Evolutionary conservation across 2,888 invertebrate genomes (phyloP), one percentile per base, ranked within the genome.

Genomic region (Eupithecia dodoneata): DNA sequence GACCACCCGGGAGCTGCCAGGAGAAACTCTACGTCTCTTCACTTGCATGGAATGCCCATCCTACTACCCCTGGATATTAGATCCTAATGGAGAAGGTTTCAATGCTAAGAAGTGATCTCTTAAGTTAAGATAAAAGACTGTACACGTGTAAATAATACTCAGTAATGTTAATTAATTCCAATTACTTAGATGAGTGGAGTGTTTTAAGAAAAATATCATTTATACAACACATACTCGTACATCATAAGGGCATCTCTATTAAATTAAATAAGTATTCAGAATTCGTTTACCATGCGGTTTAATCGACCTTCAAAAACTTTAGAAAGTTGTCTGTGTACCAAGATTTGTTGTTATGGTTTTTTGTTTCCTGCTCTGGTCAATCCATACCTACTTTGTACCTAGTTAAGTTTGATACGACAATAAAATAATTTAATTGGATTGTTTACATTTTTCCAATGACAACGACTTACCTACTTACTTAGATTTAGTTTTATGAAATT

Each of bases 11-110:
- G 99, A 99, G 93, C 94, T 99, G 83, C 98, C 98, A 52, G 98
- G 98, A 80, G 98, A 99, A 93, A 98, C 98, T 71, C 96, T 98
- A 71, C 97, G 98, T 90, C 96, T 99, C 78, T 98, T 98, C 96
- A 99, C 99, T 76, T 99, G 99, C 93, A 98, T 98, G 97, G 98
- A 99, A 92, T 99, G 99, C 92, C 99, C 99, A 79, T 98, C 98
- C 91, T 98, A 98, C 94, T 99, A 99, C 90, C 99, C 99, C 76
- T 99, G 98, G 98, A 97, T 99, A 88, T 95, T 98, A 87, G 98
- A 99, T 94, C 98, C 98, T 81, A 98, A 98, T 88, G 99, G 98
- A 87, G 98, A 99, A 94, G 98, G 98, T 87, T 98, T 98, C 96
- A 97, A 97, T 88, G 97, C 97, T 89, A 97, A 96, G 94, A 97